phyloP scores from a whole-genome alignment of 2,797 vertebrate species.

The Phataginus tricuspis region DNA sequence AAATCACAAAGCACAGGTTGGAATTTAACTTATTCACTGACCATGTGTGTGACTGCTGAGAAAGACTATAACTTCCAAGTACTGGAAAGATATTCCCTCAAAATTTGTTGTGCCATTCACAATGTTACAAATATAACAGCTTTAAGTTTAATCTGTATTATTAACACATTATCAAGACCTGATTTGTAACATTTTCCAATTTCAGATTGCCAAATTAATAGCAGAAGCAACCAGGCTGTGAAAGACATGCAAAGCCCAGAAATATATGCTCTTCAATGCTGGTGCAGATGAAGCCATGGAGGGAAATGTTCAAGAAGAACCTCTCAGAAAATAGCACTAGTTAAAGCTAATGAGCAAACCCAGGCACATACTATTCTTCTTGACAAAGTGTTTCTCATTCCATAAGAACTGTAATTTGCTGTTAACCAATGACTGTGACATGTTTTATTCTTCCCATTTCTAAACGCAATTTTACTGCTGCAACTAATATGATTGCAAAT shows the following conservation, averaged over 20 bases:
- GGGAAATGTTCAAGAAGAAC: background rate
- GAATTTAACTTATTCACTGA: background rate
- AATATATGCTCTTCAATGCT: background rate
- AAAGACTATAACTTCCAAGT: constrained; percentile 5
- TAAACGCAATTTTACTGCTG: background rate
- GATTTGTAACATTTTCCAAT: background rate
- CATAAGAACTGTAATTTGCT: background rate
- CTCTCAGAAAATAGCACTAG: background rate
- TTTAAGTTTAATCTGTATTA: background rate
- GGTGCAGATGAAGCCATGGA: background rate
- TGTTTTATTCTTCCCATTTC: background rate
- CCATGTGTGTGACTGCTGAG: background rate
- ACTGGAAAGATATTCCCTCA: background rate
- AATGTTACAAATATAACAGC: background rate
- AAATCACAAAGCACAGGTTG: constrained; percentile 32
- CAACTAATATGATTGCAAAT: background rate
- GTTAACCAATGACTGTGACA: background rate
- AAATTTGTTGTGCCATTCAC: background rate
- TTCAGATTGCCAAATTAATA: background rate
- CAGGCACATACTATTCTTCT: background rate
- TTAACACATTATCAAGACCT: background rate
- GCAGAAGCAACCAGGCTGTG: background rate
- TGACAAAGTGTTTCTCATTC: background rate
- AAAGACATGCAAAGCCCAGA: background rate
- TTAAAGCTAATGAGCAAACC: background rate